Base-by-base conservation (phyloP, 30 jellyfish, hydroid and myxozoan genomes). In the Turritopsis dohrnii region DNA sequence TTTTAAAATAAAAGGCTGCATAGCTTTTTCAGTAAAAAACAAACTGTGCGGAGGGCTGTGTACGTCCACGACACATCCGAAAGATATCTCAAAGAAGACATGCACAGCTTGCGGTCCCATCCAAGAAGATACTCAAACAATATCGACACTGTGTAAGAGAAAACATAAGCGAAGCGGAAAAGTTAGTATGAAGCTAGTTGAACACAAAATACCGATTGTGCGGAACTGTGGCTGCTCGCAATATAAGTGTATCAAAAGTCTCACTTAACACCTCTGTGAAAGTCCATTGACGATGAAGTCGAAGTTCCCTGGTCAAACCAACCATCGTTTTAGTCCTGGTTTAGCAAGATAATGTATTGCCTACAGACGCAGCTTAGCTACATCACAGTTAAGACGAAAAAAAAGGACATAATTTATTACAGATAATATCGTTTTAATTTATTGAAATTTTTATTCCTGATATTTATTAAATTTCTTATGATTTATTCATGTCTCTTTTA, bases 11-110 rank as follows among this genome's bases (percentile, higher is more conserved):
- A 27, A 69, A n/a, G 77, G 77, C 16, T 69, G 77, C 22, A 23
- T 69, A n/a, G 22, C 77, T n/a, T 23, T 69, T 19, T 27, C 77
- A 9, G 77, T 69, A 17, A 27, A 69, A 27, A 69, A 69, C 30
- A 69, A 69, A 69, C 28, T 69, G 30, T 69, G 77, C 22, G 77
- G 77, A 69, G 77, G 77, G 30, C 77, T 69, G 9, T 69, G 77
- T 19, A 23, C 28, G 17, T 69, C 77, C 31, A 27, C 28, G 16
- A 69, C 77, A 27, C 28, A 69, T 27, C 77, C 77, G 30, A 69
- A 69, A 27, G 77, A 69, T 9, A 69, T 69, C 17, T n/a, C 28
- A 19, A 23, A 69, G 77, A 69, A 27, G 31, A 69, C 19, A 16
- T 69, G 77, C 22, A 69, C 28, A n/a, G 77, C 77, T 0, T 69